Base-by-base conservation (phyloP, 2,113 vertebrate genomes). In the Poecilia latipinna region DNA sequence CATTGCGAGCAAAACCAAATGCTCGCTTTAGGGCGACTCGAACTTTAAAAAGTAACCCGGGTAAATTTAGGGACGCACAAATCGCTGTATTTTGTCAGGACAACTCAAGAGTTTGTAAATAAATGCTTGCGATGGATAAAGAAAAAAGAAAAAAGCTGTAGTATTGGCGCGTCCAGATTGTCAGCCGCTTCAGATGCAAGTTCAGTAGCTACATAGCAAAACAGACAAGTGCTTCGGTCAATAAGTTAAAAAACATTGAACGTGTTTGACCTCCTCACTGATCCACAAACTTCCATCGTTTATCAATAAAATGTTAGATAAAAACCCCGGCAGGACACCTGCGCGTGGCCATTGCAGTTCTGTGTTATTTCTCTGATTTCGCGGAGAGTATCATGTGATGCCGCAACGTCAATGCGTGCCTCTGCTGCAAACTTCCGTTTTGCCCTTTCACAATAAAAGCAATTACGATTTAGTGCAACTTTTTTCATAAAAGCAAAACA, bases 361-460 rank as follows among this genome's bases (percentile, higher is more conserved):
- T 6, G 28, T 33, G 48, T 12, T 7, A 51, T 51, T 72, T 61
- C 39, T 39, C 37, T 11, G 17, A 60, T 67, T 2, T 51, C 19
- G 19, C 22, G 15, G 74, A 35, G 19, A 28, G 0, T 12, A 64
- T 91, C 90, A 93, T 85, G 88, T 93, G 91, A 92, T 6, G 8
- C 4, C 24, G 0, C 0, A 12, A 19, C 3, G 12, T 57, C 2
- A 61, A 33, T 0, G 0, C 0, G 0, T 5, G 4, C 13, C 26
- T 2, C 35, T 8, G 0, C 3, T 29, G 32, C 3, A 0, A 4
- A 24, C 24, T 74, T 88, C 88, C 79, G 82, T 65, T 74, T 0
- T 0, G 0, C 0, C 1, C 65, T 65, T 70, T 86, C 82, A 88
- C 31, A 29, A 70, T 87, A 91, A 85, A 77, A 26, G 61, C 5